These are phyloP conservation scores for Bucorvus abyssinicus DNA, from an alignment of 2,797 vertebrate species.

Conservation along the genomic window DNA sequence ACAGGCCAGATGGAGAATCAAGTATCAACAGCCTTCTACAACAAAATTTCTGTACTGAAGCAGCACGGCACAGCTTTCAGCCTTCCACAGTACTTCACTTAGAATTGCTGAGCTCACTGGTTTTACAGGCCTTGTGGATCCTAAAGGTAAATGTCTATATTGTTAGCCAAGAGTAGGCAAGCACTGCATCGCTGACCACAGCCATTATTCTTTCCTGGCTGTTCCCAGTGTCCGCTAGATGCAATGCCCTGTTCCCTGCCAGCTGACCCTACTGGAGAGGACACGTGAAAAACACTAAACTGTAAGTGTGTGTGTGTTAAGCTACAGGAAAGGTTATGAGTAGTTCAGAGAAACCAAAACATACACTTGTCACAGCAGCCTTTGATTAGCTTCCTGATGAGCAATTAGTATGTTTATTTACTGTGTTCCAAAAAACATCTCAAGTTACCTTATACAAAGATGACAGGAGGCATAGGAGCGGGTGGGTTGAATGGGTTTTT, in stretches of 20 bases:
- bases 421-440: background rate
- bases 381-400: background rate
- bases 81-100: background rate
- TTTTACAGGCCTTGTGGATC: background rate
- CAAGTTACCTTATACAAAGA: background rate
- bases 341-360: background rate
- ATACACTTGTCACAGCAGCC: background rate
- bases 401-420: background rate
- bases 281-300: background rate
- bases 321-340: background rate
- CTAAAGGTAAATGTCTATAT: background rate
- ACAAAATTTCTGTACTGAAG: background rate
- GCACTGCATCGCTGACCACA: background rate
- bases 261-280: background rate
- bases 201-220: background rate
- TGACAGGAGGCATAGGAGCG: background rate
- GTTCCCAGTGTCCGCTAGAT: background rate
- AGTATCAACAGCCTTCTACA: background rate
- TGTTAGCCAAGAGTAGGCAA: background rate
- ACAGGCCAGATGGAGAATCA: background rate
- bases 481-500: too few relatives aligned
- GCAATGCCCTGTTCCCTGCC: background rate
- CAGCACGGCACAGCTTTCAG: background rate
- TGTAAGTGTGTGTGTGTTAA: accelerated
- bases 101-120: background rate